Percentiles rank a stretch among this genome's conserved stretches.
These are phyloP conservation scores for Eilema depressum DNA, from an alignment of 2,888 invertebrate genomes.

Conservation along the genomic window DNA sequence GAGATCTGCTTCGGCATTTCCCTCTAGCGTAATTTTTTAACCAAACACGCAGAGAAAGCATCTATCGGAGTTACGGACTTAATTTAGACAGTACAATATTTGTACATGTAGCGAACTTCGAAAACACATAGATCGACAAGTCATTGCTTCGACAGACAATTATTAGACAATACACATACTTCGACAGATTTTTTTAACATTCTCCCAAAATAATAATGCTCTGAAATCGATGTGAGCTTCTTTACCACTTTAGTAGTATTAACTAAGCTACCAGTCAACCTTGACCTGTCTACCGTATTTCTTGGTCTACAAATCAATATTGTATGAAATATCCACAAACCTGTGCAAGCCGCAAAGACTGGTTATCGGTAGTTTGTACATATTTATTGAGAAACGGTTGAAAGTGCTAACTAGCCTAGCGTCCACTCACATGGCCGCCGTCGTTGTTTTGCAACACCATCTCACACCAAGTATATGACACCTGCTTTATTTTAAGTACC, in stretches of 20 bases:
- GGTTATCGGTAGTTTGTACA: slow-evolving; percentile 14
- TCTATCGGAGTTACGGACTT: too few relatives aligned
- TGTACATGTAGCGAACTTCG: too few relatives aligned
- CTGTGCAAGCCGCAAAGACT: slow-evolving; percentile 12
- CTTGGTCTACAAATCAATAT: slow-evolving; percentile 4
- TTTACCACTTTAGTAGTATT: background rate
- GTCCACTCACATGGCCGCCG: slow-evolving; percentile 21
- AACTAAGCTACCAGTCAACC: background rate
- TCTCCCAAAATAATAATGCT: too few relatives aligned
- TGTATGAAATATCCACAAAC: background rate
- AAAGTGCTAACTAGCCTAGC: slow-evolving; percentile 35
- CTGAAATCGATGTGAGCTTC: background rate
- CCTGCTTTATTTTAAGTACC: slow-evolving; percentile 1
- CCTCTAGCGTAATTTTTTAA: background rate
- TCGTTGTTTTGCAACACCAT: slow-evolving; percentile 20
- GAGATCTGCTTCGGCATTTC: background rate
- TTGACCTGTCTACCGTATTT: background rate
- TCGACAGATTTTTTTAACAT: too few relatives aligned
- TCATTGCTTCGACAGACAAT: too few relatives aligned
- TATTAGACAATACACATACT: too few relatives aligned
- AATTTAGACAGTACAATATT: too few relatives aligned
- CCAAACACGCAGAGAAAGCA: too few relatives aligned
- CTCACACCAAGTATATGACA: background rate
- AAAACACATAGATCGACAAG: too few relatives aligned
- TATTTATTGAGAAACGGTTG: slow-evolving; percentile 39